phyloP scores from a whole-genome alignment of 2,888 invertebrate species.

The Mythimna impura region DNA sequence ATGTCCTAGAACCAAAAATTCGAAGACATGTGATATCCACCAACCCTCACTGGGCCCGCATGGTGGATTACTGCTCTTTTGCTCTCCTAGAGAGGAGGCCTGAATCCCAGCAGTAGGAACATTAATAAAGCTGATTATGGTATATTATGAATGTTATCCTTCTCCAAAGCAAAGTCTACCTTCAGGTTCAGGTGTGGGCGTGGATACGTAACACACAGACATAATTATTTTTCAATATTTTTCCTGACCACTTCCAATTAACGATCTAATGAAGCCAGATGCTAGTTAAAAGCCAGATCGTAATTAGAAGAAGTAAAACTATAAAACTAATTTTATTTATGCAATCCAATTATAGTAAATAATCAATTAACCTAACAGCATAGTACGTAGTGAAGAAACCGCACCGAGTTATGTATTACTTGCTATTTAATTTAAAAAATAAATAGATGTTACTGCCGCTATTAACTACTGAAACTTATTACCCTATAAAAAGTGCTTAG shows the following conservation, averaged over 20 bases:
- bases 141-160: background rate
- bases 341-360: slow-evolving; percentile 4
- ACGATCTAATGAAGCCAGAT: background rate
- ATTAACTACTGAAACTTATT: background rate
- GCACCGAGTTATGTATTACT: background rate
- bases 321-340: slow-evolving; percentile 8
- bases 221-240: background rate
- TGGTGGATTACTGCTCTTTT: too few relatives aligned
- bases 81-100: too few relatives aligned
- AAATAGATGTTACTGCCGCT: background rate
- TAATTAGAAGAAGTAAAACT: slow-evolving; percentile 2
- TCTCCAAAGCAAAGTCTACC: background rate
- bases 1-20: too few relatives aligned
- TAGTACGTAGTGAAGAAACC: background rate
- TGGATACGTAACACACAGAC: background rate
- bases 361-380: background rate
- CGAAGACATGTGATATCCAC: too few relatives aligned
- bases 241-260: background rate
- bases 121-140: too few relatives aligned
- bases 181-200: background rate
- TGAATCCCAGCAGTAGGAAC: too few relatives aligned
- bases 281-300: background rate
- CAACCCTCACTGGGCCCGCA: too few relatives aligned
- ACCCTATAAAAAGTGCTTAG: background rate
- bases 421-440: slow-evolving; percentile 3